Evolutionary conservation across 2,888 invertebrate genomes (phyloP).

Genomic region (Noctua comes): DNA sequence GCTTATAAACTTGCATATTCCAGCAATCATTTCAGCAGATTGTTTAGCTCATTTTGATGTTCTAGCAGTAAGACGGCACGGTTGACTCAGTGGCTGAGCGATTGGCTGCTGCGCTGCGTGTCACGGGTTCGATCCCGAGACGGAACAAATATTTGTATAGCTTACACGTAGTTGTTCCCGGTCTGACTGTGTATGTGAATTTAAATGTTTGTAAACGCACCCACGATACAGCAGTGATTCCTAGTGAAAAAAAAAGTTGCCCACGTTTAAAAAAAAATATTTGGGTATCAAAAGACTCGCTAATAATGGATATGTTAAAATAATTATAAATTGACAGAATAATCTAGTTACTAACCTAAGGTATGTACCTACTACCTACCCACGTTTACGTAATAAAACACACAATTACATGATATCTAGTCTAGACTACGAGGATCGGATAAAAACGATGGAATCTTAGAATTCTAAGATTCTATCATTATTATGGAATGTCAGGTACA

Average conservation of each 20-base stretch:
- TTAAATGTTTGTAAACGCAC: too few relatives aligned
- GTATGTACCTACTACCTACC: background rate
- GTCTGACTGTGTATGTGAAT: too few relatives aligned
- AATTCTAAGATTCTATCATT: too few relatives aligned
- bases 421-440: constrained; percentile 12
- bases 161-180: too few relatives aligned
- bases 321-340: background rate
- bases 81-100: background rate
- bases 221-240: too few relatives aligned
- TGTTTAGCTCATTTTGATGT: background rate
- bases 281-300: background rate
- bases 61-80: background rate
- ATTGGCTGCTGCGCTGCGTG: background rate
- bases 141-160: too few relatives aligned
- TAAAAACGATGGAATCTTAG: background rate
- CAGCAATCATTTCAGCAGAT: background rate
- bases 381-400: background rate
- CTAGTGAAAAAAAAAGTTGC: too few relatives aligned
- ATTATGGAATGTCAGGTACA: background rate
- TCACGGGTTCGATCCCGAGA: too few relatives aligned
- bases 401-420: constrained; percentile 3
- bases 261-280: too few relatives aligned
- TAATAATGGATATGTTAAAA: background rate
- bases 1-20: background rate
- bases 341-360: background rate